Percentiles rank a stretch among this genome's conserved stretches.
Evolutionary conservation across 2,113 vertebrate species (phyloP).

Genomic region (Andinoacara biseriatus): DNA sequence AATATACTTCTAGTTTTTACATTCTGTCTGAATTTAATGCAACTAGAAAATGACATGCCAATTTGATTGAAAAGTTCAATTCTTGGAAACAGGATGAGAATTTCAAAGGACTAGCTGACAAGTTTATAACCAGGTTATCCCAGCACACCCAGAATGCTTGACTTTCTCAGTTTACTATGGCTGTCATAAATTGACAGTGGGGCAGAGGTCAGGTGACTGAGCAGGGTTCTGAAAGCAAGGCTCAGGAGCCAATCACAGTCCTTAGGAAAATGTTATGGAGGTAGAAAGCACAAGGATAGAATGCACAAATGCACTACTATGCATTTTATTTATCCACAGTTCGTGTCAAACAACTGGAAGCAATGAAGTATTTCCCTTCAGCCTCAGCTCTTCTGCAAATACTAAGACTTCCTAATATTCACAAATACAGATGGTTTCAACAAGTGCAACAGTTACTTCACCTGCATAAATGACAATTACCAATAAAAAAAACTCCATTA

Average conservation of each 20-base stretch:
- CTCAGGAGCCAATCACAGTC: background rate
- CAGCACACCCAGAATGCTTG: background rate
- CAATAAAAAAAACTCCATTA: rapidly evolving
- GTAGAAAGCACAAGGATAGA: background rate
- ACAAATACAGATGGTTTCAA: background rate
- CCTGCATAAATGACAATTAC: background rate
- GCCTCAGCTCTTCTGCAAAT: background rate
- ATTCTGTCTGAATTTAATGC: no score
- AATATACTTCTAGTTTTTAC: background rate
- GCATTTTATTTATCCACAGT: background rate
- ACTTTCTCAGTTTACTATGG: background rate
- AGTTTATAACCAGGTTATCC: rapidly evolving
- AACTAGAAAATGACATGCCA: no score
- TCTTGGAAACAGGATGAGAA: background rate
- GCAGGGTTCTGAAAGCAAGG: background rate
- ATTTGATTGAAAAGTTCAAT: background rate
- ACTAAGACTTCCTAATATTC: background rate
- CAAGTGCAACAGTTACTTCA: background rate
- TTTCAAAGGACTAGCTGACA: background rate
- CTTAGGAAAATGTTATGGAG: background rate
- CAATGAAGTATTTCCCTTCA: background rate
- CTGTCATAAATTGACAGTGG: background rate
- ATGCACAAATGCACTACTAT: background rate
- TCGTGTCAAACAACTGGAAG: background rate
- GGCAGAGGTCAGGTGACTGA: background rate